Conservation (phyloP, 2,888 invertebrate genomes). For the Dynastes grantii region DNA sequence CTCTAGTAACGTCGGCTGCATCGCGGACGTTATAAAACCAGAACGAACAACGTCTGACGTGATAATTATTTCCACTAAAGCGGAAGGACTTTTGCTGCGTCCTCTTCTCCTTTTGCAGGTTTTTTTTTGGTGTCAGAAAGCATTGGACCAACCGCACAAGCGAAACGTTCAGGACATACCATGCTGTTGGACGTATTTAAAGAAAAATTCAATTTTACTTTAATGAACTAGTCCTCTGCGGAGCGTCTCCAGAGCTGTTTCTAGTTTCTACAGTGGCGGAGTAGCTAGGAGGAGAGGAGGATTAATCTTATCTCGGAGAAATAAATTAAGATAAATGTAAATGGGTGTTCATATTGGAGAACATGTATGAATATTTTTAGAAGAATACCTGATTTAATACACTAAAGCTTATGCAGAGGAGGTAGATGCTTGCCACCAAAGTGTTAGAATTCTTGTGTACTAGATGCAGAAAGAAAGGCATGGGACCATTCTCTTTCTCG, state of each 20-base stretch:
- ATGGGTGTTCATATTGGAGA: no score
- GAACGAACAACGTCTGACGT: conserved; percentile 30
- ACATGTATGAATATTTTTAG: no score
- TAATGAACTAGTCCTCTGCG: conserved; percentile 13
- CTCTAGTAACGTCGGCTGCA: conserved; percentile 4
- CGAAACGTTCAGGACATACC: not conserved
- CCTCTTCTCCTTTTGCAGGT: not conserved
- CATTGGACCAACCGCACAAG: not conserved
- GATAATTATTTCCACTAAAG: conserved; percentile 40
- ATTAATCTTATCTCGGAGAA: not conserved
- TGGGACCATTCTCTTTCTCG: no score
- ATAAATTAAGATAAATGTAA: no score
- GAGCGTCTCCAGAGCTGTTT: not conserved
- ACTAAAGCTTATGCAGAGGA: no score
- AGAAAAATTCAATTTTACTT: conserved; percentile 48
- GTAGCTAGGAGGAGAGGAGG: not conserved
- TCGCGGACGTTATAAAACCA: conserved; percentile 20
- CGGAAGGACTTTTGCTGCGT: conserved; percentile 15
- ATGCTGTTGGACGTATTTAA: not conserved
- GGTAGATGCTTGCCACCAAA: no score
- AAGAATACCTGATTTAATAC: no score
- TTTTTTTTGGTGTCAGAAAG: not conserved
- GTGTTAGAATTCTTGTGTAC: no score
- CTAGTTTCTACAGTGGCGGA: not conserved
- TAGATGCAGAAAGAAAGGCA: no score